phyloP scores from a whole-genome alignment of 1,140 invertebrate species.

The Amphibalanus amphitrite region DNA sequence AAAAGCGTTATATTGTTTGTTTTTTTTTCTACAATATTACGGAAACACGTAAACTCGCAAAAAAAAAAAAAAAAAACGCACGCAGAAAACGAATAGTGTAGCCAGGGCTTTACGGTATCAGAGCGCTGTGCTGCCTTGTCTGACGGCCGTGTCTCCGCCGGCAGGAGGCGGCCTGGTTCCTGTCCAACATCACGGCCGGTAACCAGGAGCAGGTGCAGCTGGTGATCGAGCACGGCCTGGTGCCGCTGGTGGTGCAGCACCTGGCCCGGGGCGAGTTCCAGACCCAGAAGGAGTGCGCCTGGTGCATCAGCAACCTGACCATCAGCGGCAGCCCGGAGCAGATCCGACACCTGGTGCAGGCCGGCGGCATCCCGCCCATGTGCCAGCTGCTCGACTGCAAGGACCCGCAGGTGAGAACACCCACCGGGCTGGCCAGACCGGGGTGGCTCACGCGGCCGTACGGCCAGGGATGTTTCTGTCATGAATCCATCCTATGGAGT shows the following conservation, averaged over 20 bases:
- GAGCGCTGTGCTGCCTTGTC: not conserved
- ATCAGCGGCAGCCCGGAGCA: constrained; percentile 90
- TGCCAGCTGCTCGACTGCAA: constrained; percentile 76
- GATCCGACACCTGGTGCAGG: constrained; percentile 54
- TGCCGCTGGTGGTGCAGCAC: constrained; percentile 89
- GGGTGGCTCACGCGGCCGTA: constrained; percentile 72
- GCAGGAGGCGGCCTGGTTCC: constrained; percentile 93
- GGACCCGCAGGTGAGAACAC: constrained; percentile 56
- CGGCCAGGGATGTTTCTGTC: no score
- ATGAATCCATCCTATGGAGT: no score
- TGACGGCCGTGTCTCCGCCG: constrained; percentile 27
- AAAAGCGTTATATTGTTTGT: no score
- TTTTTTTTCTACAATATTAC: no score
- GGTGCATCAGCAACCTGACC: constrained; percentile 97
- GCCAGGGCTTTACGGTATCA: not conserved
- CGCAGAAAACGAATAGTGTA: not conserved
- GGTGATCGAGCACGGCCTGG: constrained; percentile 82
- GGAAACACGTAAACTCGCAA: no score
- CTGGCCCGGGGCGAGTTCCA: constrained; percentile 87
- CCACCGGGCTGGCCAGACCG: constrained; percentile 81
- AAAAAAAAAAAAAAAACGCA: not conserved
- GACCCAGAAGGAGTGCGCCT: constrained; percentile 97
- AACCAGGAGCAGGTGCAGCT: constrained; percentile 93
- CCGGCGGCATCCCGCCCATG: constrained; percentile 76
- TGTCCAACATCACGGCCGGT: constrained; percentile 96